Evolutionary conservation across 23 tunicate genomes (phyloP).

Genomic region (Clavelina lepadiformis): DNA sequence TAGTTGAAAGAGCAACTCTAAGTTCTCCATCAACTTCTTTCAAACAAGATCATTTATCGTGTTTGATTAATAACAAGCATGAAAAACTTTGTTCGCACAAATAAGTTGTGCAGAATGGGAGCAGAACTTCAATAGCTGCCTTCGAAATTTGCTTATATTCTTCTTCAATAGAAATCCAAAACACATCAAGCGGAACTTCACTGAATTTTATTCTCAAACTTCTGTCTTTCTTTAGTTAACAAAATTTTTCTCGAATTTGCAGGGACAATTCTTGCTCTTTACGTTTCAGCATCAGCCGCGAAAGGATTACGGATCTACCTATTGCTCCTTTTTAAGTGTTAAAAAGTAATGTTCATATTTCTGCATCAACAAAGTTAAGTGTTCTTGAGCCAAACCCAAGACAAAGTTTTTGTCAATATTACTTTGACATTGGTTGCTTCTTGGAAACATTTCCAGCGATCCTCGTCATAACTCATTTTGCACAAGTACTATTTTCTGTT

Average conservation of each 20-base stretch:
- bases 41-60: constrained; percentile 6
- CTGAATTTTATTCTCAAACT: constrained; percentile 12
- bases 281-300: constrained; percentile 16
- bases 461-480: constrained; percentile 7
- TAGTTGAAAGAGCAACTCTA: constrained; percentile 15
- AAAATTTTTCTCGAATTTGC: background rate
- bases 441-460: background rate
- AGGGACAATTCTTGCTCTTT: constrained; percentile 1
- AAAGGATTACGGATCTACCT: constrained; percentile 15
- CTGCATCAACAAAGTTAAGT: constrained; percentile 2
- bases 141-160: constrained; percentile 16
- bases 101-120: constrained; percentile 1
- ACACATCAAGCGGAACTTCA: constrained; percentile 16
- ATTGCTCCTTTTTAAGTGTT: background rate
- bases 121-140: background rate
- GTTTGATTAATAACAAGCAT: constrained; percentile 9
- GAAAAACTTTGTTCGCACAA: constrained; percentile 12
- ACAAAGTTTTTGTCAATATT: background rate
- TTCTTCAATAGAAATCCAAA: constrained; percentile 14
- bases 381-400: constrained; percentile 7
- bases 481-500: background rate
- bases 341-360: constrained; percentile 9
- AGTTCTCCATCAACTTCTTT: constrained; percentile 16
- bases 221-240: constrained; percentile 8
- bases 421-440: background rate